Conservation (phyloP, 2,888 invertebrate genomes). For the Oscheius sp. region DNA sequence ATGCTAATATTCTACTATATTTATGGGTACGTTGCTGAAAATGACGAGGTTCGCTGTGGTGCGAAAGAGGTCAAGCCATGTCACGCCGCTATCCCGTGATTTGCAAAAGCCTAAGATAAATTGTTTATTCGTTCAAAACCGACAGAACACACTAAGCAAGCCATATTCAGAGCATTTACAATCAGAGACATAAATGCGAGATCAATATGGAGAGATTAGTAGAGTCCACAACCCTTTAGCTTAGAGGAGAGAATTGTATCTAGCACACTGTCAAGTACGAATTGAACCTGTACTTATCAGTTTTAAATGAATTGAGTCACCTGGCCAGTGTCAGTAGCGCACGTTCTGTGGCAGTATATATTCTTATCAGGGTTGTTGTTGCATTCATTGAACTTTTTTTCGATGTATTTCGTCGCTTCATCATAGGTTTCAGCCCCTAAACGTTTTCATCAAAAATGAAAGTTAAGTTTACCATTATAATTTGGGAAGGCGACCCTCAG, state of each 20-base stretch:
- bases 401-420: constrained; percentile 53
- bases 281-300: constrained; percentile 58
- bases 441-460: neutral
- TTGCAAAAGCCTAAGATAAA: too few species aligned
- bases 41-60: too few species aligned
- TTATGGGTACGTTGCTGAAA: too few species aligned
- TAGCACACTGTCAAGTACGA: constrained; percentile 66
- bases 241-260: constrained; percentile 69
- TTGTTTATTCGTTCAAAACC: too few species aligned
- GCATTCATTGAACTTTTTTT: constrained; percentile 55
- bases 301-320: constrained; percentile 1
- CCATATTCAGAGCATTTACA: too few species aligned
- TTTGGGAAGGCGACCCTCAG: constrained; percentile 57
- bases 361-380: constrained; percentile 64
- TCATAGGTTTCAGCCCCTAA: constrained; percentile 57
- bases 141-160: too few species aligned
- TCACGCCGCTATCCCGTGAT: too few species aligned
- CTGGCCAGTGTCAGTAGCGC: constrained; percentile 60
- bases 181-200: too few species aligned
- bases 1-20: too few species aligned
- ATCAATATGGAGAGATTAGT: too few species aligned
- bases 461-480: constrained; percentile 46
- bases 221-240: constrained; percentile 68
- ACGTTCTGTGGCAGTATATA: constrained; percentile 64
- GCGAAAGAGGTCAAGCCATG: too few species aligned